phyloP scores from a whole-genome alignment of 1,140 invertebrate species.

The Cyclargus thomasi region DNA sequence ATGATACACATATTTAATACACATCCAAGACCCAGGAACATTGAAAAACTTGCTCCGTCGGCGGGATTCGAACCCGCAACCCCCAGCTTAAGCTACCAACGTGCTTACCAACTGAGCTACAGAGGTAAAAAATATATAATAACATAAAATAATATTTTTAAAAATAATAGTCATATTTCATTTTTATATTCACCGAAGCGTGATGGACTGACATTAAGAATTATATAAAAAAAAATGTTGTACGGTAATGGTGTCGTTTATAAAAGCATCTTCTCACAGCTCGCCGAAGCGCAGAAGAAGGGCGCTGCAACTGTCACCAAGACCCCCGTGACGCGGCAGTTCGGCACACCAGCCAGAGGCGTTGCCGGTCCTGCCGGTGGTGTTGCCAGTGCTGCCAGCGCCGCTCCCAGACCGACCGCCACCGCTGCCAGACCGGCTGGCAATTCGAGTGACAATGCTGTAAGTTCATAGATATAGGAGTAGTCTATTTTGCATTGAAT shows the following conservation, averaged over 20 bases:
- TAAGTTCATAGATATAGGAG: background rate
- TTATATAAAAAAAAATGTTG: no score
- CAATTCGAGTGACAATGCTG: background rate
- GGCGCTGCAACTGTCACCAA: background rate
- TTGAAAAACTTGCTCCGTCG: no score
- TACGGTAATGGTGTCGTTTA: no score
- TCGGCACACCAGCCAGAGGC: background rate
- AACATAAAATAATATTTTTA: no score
- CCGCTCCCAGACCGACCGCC: background rate
- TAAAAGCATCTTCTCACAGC: background rate
- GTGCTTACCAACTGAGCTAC: background rate
- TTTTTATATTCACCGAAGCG: no score
- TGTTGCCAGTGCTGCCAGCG: background rate
- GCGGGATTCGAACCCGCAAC: no score
- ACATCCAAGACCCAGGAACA: no score
- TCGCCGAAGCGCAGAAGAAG: background rate
- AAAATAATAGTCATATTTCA: no score
- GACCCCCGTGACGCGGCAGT: background rate
- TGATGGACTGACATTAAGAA: no score
- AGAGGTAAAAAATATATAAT: no score
- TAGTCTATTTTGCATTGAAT: background rate
- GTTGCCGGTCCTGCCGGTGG: background rate
- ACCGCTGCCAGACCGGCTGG: background rate
- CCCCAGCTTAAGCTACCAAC: no score
- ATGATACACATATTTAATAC: no score